phyloP scores from a whole-genome alignment of 2,113 vertebrate genomes.

The Python bivittatus region DNA sequence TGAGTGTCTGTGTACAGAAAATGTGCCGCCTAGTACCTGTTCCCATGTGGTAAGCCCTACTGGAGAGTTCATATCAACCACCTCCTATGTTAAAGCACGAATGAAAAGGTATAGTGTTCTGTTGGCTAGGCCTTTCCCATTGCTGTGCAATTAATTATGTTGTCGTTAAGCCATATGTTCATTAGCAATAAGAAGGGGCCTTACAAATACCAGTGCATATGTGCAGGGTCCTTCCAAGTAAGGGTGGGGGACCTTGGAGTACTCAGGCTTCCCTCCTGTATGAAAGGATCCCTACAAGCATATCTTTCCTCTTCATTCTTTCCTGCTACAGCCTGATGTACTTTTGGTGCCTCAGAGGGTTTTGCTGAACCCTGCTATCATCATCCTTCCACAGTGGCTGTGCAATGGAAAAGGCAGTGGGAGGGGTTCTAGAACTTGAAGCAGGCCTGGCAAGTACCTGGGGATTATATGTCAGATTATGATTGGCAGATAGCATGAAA shows the following conservation, averaged over 20 bases:
- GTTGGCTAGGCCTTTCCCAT: neutral
- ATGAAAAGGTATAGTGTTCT: neutral
- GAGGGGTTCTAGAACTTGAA: neutral
- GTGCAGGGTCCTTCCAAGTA: neutral
- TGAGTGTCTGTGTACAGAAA: neutral
- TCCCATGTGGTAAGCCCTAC: neutral
- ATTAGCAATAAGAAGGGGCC: neutral
- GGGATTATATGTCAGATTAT: neutral
- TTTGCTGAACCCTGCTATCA: too few species aligned
- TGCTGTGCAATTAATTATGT: neutral
- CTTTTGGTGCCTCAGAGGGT: neutral
- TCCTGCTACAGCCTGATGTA: neutral
- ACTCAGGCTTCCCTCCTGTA: neutral
- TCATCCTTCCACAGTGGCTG: neutral
- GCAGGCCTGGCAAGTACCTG: neutral
- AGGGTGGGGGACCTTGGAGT: neutral
- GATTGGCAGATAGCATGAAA: neutral
- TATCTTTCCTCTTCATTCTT: neutral
- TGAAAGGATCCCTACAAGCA: neutral
- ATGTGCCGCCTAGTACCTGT: neutral
- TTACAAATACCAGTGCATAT: neutral
- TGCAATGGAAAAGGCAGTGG: neutral
- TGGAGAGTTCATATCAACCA: neutral
- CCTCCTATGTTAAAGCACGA: neutral
- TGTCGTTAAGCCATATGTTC: neutral